Conservation (phyloP, 2,888 invertebrate genomes). For the Linnaemya tessellans region DNA sequence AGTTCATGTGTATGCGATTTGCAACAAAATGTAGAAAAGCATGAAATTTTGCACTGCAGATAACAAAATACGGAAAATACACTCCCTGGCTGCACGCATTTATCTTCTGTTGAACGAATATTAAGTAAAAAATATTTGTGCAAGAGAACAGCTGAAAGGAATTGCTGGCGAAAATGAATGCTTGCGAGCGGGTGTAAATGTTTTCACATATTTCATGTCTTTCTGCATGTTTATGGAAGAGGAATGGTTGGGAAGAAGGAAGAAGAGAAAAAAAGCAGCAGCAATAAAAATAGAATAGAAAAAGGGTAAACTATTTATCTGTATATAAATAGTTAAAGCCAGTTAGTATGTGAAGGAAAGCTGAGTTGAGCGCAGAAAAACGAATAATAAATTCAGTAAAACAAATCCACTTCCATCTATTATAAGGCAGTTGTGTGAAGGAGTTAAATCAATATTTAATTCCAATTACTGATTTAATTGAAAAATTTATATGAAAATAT, state of each 20-base stretch:
- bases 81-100: not conserved
- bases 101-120: not conserved
- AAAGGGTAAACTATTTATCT: not conserved
- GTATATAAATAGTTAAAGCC: not conserved
- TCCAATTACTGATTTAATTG: too few species aligned
- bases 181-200: not conserved
- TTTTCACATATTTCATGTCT: constrained; percentile 10
- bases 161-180: not conserved
- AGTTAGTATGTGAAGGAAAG: constrained; percentile 2
- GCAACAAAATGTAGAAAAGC: not conserved
- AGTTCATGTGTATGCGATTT: not conserved
- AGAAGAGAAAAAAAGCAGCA: not conserved
- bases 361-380: not conserved
- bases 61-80: not conserved
- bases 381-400: not conserved
- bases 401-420: not conserved
- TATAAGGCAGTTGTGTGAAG: not conserved
- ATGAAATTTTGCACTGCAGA: not conserved
- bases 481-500: too few species aligned
- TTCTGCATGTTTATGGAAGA: not conserved
- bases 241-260: not conserved
- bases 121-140: not conserved
- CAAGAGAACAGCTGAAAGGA: constrained; percentile 3
- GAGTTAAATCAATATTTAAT: not conserved
- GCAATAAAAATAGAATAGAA: not conserved